These are phyloP conservation scores for Oenanthe oenanthe DNA, from an alignment of 2,113 vertebrate species.

Conservation along the genomic window DNA sequence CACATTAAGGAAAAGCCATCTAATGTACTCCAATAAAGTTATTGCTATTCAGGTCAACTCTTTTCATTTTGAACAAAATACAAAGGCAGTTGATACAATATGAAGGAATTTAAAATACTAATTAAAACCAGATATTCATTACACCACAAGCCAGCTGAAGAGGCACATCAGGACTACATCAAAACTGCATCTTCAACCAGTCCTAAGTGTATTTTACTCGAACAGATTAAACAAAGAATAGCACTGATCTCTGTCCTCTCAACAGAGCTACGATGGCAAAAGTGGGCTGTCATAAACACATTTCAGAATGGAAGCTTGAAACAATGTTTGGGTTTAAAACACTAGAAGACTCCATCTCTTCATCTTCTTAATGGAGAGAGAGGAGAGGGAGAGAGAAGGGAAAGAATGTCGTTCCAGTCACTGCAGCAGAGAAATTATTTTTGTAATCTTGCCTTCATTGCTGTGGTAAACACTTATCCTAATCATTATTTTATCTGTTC, in stretches of 20 bases:
- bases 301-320: not conserved
- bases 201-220: not conserved
- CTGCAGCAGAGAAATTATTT: not conserved
- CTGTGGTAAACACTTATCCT: not conserved
- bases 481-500: not conserved
- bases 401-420: not conserved
- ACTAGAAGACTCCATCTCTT: not conserved
- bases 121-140: not conserved
- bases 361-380: not conserved
- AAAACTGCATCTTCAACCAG: not conserved
- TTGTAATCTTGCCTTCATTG: not conserved
- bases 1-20: not conserved
- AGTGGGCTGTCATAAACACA: not conserved
- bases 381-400: too few relatives aligned
- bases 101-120: not conserved
- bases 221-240: not conserved
- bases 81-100: not conserved
- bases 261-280: not conserved
- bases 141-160: not conserved
- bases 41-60: not conserved
- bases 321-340: not conserved
- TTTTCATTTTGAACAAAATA: not conserved
- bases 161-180: not conserved
- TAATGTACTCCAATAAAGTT: not conserved
- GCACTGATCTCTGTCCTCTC: not conserved